A percentile compares a stretch with the other conserved stretches of the same genome.
Conservation (phyloP, 2,113 vertebrate genomes). For the Phyllostomus discolor region DNA sequence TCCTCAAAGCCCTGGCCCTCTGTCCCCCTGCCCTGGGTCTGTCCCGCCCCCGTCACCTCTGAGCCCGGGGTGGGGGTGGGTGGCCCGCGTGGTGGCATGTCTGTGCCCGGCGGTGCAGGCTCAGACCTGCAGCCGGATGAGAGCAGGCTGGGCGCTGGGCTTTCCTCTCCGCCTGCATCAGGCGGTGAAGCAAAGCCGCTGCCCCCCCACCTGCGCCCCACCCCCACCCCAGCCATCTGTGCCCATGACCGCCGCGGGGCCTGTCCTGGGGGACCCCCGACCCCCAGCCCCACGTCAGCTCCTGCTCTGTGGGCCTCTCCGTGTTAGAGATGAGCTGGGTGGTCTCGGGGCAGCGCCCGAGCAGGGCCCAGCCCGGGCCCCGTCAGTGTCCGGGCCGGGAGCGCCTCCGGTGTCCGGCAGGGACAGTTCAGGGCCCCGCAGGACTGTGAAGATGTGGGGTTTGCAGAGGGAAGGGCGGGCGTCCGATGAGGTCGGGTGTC, state of each 20-base stretch:
- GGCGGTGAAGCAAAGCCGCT: conserved; percentile 82
- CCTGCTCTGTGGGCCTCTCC: not conserved
- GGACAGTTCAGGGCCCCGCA: too few relatives aligned
- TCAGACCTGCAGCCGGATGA: conserved; percentile 78
- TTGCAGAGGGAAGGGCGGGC: too few relatives aligned
- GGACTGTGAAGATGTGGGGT: too few relatives aligned
- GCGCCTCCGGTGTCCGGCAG: too few relatives aligned
- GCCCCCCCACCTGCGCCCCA: conserved; percentile 48
- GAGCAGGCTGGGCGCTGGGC: too few relatives aligned
- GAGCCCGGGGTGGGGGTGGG: conserved; percentile 68
- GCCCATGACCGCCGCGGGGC: not conserved
- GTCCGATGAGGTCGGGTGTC: too few relatives aligned
- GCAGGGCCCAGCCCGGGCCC: not conserved
- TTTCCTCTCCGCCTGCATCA: conserved; percentile 79
- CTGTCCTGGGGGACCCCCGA: not conserved
- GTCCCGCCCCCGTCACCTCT: conserved; percentile 66
- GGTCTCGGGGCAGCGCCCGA: not conserved
- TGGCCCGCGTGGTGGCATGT: conserved; percentile 73
- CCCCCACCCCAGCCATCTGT: conserved; percentile 54
- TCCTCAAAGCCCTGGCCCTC: not conserved
- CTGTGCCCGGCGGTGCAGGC: conserved; percentile 73
- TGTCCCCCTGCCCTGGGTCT: conserved; percentile 43
- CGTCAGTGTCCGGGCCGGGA: not conserved
- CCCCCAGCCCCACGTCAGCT: not conserved
- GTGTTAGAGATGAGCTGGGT: not conserved